Base-by-base conservation (phyloP, 2,113 vertebrate genomes). In the Salminus brasiliensis region DNA sequence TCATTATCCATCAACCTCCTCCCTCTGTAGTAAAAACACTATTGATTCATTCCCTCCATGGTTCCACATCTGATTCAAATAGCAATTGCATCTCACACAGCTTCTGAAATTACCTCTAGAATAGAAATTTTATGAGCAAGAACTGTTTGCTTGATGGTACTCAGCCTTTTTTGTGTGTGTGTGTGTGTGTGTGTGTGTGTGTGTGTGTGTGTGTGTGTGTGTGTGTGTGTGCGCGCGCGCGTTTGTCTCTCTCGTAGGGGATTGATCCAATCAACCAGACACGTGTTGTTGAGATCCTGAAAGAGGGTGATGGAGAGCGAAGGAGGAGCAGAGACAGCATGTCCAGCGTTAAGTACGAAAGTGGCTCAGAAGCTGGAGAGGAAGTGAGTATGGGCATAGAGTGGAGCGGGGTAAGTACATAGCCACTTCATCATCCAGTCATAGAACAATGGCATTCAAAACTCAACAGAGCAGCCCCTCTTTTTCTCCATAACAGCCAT, bases 381-480 rank as follows among this genome's bases (percentile, higher is more conserved):
- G 98, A 99, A 93, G 98, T 95, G 90, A 98, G 96, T 94, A 98
- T 99, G 95, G 93, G 89, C 86, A 94, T 98, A 90, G 96, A 98
- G 90, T 99, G 98, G 97, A 97, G 95, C 1, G 96, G 98, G 96
- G 97, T 99, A 94, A 99, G 98, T 98, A 94, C 95, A 94, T 86
- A 93, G 95, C 94, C 95, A 95, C 95, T 74, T 11, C 23, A 67
- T 13, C 82, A 57, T 80, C 82, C 74, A 69, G 66, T 68, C 52
- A 66, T 45, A 83, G 39, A 70, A 23, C 82, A 76, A 57, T 71
- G 45, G 45, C 79, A 85, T 88, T 83, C 63, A 15, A 30, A 27
- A 77, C 68, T 60, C 55, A 78, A 84, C 74, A 84, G 76, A 72
- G 83, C 30, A 77, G 73, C 63, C 21, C 12, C 6, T 15, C 23